phyloP scores from a whole-genome alignment of 2,797 vertebrate genomes.

The Sylvilagus floridanus region DNA sequence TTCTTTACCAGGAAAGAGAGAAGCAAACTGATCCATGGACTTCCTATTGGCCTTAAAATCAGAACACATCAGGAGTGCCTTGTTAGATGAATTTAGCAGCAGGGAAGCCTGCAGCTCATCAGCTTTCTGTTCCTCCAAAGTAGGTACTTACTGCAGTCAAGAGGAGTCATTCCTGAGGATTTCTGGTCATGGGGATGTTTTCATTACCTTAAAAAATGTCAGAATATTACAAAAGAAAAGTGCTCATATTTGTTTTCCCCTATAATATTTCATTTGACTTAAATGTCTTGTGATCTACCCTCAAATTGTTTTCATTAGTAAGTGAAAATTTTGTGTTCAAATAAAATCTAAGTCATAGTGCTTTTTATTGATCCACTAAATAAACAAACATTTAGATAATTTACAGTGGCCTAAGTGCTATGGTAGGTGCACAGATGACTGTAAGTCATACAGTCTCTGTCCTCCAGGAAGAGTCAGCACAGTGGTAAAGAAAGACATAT shows the following conservation, averaged over 20 bases:
- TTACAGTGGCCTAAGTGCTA: background rate
- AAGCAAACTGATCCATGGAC: conserved; percentile 84
- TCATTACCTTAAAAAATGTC: conserved; percentile 80
- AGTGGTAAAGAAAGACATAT: background rate
- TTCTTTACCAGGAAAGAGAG: conserved; percentile 79
- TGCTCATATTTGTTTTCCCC: conserved; percentile 78
- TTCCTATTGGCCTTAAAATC: conserved; percentile 86
- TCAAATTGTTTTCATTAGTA: conserved; percentile 55
- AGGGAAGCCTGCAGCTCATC: conserved; percentile 89
- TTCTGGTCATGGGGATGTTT: conserved; percentile 83
- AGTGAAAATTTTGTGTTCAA: conserved; percentile 57
- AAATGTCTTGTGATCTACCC: conserved; percentile 51
- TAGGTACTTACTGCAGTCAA: conserved; percentile 88
- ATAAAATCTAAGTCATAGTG: conserved; percentile 44
- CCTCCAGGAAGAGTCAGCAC: background rate
- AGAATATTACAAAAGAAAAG: conserved; percentile 81
- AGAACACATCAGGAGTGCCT: conserved; percentile 87
- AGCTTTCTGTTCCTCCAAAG: conserved; percentile 88
- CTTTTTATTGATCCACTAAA: conserved; percentile 40
- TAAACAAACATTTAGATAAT: conserved; percentile 36
- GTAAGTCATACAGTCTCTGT: background rate
- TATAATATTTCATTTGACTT: conserved; percentile 72
- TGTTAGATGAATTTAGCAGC: conserved; percentile 90
- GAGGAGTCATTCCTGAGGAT: conserved; percentile 87
- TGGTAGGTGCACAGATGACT: background rate